Conservation (phyloP, 1,140 invertebrate species). For the Apis cerana region DNA sequence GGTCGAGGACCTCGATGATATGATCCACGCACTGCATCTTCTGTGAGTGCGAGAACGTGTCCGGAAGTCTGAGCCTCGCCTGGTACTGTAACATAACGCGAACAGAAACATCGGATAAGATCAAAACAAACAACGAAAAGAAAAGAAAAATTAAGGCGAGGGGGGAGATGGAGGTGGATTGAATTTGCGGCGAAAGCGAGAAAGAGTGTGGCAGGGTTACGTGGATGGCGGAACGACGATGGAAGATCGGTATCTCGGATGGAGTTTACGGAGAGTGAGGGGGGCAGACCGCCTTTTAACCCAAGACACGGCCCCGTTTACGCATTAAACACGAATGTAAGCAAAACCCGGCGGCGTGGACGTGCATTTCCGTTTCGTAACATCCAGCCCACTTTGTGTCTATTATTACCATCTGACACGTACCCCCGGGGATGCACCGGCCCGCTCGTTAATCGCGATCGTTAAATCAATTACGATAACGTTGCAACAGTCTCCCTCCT, state of each 20-base stretch:
- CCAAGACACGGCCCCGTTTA: conserved; percentile 42
- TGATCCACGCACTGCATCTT: conserved; percentile 91
- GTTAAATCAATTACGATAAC: conserved; percentile 61
- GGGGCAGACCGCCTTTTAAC: conserved; percentile 1
- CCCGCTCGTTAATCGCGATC: conserved; percentile 47
- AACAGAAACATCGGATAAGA: neutral
- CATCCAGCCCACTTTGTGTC: conserved; percentile 61
- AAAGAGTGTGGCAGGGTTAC: neutral
- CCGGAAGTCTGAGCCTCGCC: conserved; percentile 85
- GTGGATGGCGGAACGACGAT: neutral
- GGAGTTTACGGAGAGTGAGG: neutral
- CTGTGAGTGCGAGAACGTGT: conserved; percentile 87
- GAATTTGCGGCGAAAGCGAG: conserved; percentile 6
- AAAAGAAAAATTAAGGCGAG: neutral
- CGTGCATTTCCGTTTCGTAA: conserved; percentile 65
- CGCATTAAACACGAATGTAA: conserved; percentile 61
- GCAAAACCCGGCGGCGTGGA: conserved; percentile 50
- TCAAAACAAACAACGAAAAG: neutral
- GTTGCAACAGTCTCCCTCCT: neutral
- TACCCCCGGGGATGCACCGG: conserved; percentile 26
- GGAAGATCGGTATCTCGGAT: conserved; percentile 14
- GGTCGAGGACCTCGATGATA: conserved; percentile 90
- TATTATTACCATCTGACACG: conserved; percentile 60
- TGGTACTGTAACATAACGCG: conserved; percentile 70
- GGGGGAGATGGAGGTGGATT: neutral